These are phyloP conservation scores for Rhingia campestris DNA, from an alignment of 2,888 invertebrate genomes.

Conservation along the genomic window DNA sequence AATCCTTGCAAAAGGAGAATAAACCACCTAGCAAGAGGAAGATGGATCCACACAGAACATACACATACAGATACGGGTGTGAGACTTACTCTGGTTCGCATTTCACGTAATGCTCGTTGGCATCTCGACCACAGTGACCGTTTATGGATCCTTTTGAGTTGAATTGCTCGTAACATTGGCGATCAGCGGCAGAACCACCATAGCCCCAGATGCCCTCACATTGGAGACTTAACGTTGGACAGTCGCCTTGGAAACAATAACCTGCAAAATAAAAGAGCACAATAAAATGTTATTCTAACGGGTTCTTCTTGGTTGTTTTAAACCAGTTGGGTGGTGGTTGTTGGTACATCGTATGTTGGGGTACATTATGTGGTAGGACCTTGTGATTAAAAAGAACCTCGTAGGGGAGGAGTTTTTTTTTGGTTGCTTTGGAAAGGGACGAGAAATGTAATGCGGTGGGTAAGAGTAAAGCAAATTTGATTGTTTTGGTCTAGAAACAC, in stretches of 20 bases:
- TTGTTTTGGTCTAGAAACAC: no score
- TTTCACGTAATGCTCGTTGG: constrained; percentile 90
- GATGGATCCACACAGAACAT: constrained; percentile 1
- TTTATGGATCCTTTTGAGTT: constrained; percentile 97
- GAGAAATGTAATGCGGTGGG: no score
- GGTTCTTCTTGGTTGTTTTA: not conserved
- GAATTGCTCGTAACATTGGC: constrained; percentile 96
- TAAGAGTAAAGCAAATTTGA: no score
- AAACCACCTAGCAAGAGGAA: not conserved
- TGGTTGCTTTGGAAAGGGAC: no score
- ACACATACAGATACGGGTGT: not conserved
- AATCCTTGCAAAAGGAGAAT: constrained; percentile 34
- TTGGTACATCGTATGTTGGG: constrained; percentile 27
- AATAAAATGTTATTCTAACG: constrained; percentile 44
- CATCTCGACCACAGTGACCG: constrained; percentile 96
- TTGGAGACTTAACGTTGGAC: constrained; percentile 93
- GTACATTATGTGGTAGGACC: constrained; percentile 22
- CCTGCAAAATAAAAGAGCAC: constrained; percentile 82
- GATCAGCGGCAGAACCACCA: constrained; percentile 91
- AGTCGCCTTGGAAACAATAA: constrained; percentile 95
- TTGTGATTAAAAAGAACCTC: not conserved
- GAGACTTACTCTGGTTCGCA: constrained; percentile 91
- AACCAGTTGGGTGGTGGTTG: constrained; percentile 14
- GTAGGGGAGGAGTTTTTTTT: no score
- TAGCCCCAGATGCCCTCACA: constrained; percentile 97